Evolutionary conservation across 2,113 vertebrate genomes (phyloP), one percentile per base, ranked within the genome.

Genomic region (Clarias gariepinus): DNA sequence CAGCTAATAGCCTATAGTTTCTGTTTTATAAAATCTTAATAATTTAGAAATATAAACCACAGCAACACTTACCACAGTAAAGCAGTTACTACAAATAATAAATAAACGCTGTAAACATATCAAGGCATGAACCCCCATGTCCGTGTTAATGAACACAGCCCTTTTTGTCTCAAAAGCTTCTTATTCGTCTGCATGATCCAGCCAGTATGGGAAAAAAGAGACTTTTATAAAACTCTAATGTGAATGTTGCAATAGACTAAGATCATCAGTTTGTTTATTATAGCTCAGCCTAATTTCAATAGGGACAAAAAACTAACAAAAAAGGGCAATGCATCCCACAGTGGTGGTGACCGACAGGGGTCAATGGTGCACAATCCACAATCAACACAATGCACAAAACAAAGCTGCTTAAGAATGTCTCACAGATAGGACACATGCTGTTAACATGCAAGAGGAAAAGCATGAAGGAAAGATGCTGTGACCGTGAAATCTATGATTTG

Each of bases 301-400:
- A 80, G 41, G 12, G n/a, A 53, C n/a, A 79, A 55, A n/a, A 83
- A 55, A 28, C 5, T 57, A 78, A 21, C 9, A 63, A 58, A 79
- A 61, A 57, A 68, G 74, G 57, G n/a, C 58, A 58, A 68, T 58
- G 25, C 36, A 60, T 58, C 52, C 61, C 68, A 36, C 36, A 78
- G 47, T 47, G 63, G 15, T 86, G 41, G 28, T 77, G 19, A 57
- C 36, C 28, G 23, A 88, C 33, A 30, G 53, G 28, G 87, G 33
- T 63, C 84, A 88, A 21, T 69, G 30, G 16, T 85, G 28, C 30
- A 30, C 66, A 63, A 68, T 55, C 1, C 18, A 77, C 13, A 60
- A 82, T 47, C 55, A 41, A 15, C 30, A 81, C 78, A 85, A 11
- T 36, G 23, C 30, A n/a, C 12, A 16, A 76, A 63, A 53, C 4